Evolutionary conservation across 2,797 vertebrate genomes (phyloP), one percentile per base, ranked within the genome.

Genomic region (Gouania willdenowi): DNA sequence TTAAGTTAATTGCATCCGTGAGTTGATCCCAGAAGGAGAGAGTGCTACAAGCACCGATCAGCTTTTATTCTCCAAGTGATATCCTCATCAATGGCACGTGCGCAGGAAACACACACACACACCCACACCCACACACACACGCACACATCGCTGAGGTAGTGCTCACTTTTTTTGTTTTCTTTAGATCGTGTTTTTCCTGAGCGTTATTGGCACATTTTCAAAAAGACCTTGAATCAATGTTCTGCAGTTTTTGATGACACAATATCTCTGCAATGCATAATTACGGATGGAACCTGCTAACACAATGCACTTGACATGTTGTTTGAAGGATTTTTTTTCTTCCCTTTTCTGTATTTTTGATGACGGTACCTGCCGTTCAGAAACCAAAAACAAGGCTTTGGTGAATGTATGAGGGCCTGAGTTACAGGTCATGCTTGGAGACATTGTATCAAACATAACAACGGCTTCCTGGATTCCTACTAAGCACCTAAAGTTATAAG

Each of bases 1-100:
- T 87, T 85, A 84, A 89, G 85, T 90, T 90, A 89, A 88, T 90
- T 89, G 87, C 87, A 85, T 84, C 81, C 85, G 81, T 84, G 87
- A 81, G 86, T 87, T 85, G 86, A 86, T 85, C 81, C 79, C 68
- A 77, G 74, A 82, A 82, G 78, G 77, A 82, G 76, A 79, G 73
- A 77, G 78, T 41, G 73, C 65, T 78, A 83, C 81, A 68, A 83
- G 83, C 73, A 33, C 51, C 56, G 74, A 83, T 84, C 70, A 66
- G 76, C 81, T 80, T 84, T 87, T 88, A 83, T 83, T 84, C 85
- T 82, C 77, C 63, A 53, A 84, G 83, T 73, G 81, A 87, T 84
- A 88, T 81, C 81, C 82, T 87, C 70, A 77, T 84, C 80, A 83
- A 81, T 82, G 79, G 84, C 78, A 81, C 45, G 26, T 18, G 8